Base-by-base conservation (phyloP, 2,888 invertebrate genomes). In the Plebejus argus region DNA sequence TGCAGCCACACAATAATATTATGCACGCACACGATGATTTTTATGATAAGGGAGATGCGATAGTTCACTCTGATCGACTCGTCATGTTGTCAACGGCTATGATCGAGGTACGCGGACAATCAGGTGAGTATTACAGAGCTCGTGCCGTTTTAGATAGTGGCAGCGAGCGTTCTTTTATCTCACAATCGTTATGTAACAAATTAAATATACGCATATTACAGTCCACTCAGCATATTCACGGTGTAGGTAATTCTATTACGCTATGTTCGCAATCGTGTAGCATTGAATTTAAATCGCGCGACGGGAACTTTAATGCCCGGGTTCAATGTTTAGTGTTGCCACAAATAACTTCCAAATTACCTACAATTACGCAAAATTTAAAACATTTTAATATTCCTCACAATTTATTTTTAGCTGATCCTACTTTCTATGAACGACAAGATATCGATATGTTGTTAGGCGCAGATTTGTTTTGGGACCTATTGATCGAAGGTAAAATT, bases 151-250 rank as follows among this genome's bases (percentile, higher is more conserved):
- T 83, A 3, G 83, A 83, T 72, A 82, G 72, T 28, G 83, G 83
- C 33, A 82, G 82, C 77, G 77, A 82, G 56, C 78, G 80, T 15
- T 79, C 79, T 28, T 79, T 83, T 12, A 81, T 82, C 33, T 78
- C 80, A 0, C 45, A 82, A 61, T 71, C 77, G 12, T 76, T 83
- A 74, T 79, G 80, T 74, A 45, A 82, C 18, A 76, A 35, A 79
- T 70, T 82, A 77, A 76, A 28, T 2, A 28, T 28, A 28, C 28
- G 71, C 70, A 74, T 79, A 39, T 71, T 82, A 82, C 81, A 82
- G 81, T 83, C 81, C 81, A 83, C 81, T 76, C 70, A 79, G 2
- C 56, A 78, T 49, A 80, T 82, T 23, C 70, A 76, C 10, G 81
- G 82, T 35, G 81, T 82, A 49, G 79, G 80, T 3, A 78, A 79